Evolutionary conservation across 2,797 vertebrate species (phyloP).

Genomic region (Xenops minutus): DNA sequence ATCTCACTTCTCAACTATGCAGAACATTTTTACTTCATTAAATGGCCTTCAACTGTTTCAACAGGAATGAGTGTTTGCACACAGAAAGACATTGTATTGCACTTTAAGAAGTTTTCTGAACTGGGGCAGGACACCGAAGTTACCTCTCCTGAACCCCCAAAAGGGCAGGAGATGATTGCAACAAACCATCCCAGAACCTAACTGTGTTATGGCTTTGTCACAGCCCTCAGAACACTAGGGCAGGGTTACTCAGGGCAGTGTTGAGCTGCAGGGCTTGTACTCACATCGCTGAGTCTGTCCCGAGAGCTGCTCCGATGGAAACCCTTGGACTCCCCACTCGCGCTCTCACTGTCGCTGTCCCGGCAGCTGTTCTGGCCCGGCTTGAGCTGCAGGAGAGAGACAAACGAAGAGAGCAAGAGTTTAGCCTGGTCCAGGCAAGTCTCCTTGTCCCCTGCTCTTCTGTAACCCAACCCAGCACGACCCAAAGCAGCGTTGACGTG

Average conservation of each 20-base stretch:
- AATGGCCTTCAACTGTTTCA: neutral
- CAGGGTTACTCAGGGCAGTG: neutral
- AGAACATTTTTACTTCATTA: neutral
- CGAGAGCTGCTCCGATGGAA: slow-evolving; percentile 89
- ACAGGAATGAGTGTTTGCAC: neutral
- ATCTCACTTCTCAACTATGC: neutral
- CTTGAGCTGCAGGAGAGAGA: slow-evolving; percentile 81
- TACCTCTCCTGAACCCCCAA: neutral
- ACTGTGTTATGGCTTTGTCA: neutral
- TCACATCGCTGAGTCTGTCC: slow-evolving; percentile 90
- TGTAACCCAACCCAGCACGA: neutral
- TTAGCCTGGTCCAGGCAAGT: neutral
- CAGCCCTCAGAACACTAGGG: neutral
- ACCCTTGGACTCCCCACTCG: slow-evolving; percentile 86
- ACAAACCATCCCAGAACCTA: neutral
- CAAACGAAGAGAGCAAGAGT: neutral
- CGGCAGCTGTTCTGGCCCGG: slow-evolving; percentile 89
- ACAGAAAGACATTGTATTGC: neutral
- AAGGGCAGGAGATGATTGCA: neutral
- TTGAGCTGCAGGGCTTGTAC: neutral
- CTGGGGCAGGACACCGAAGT: neutral
- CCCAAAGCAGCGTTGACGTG: accelerated
- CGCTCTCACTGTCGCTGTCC: slow-evolving; percentile 91
- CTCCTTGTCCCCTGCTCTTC: neutral
- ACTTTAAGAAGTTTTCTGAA: neutral